Base-by-base conservation (phyloP, 2,888 invertebrate species). In the Tricholauxania praeusta region DNA sequence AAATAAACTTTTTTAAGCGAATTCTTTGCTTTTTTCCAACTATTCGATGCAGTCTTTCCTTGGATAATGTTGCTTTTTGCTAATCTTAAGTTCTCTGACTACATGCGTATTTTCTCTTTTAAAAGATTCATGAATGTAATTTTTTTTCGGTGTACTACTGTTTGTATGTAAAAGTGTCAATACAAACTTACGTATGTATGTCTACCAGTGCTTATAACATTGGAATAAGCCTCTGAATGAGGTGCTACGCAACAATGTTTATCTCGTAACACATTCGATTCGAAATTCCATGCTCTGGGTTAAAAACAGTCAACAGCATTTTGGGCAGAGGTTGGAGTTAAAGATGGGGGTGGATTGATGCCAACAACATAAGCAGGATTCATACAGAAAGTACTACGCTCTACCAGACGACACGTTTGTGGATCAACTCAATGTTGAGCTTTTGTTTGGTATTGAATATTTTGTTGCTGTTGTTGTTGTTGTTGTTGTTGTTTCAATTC, bases 371-470 rank as follows among this genome's bases (percentile, higher is more conserved):
- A 28, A 71, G 48, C 62, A 47, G 70, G 63, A 62, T 65, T 64
- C 57, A 65, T 64, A 22, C 71, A 32, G 51, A 83, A 82, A 82
- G 82, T 80, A 82, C 83, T 82, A 82, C 78, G 80, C 80, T 83
- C 82, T 80, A 80, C 80, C 80, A 80, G 82, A 83, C 79, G 83
- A 82, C 82, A 82, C 82, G 83, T 82, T 83, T 83, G 83, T 80
- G 82, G 82, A 82, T 82, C 82, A 82, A 83, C 83, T 80, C 82
- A 78, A 81, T 80, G 76, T 76, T 77, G 75, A 70, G 69, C 71
- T 48, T 48, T 62, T 66, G 66, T 62, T 39, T 60, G 64, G 72
- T 32, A 53, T 62, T 62, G 39, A 53, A 66, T 28, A 39, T 39
- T 39, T 64, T 67, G 55, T 68, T 66, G 53, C 53, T 32, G 39